Base-by-base conservation (phyloP, 2,888 invertebrate species). In the Polymixis lichenea region DNA sequence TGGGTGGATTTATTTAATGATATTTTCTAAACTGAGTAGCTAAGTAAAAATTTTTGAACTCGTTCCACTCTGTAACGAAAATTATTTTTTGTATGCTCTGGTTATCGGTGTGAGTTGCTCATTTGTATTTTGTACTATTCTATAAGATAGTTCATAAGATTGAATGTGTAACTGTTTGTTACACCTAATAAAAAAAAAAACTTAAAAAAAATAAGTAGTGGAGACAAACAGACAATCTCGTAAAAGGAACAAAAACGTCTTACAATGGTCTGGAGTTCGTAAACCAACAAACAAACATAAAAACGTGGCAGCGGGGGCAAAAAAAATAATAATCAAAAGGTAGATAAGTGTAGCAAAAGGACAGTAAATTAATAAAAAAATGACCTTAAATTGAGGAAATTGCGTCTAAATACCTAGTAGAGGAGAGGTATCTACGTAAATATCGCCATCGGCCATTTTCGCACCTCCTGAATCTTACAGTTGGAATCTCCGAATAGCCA, bases 11-110 rank as follows among this genome's bases (percentile, higher is more conserved):
- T 55, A 22, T 55, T 53, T 68, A n/a, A 78, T 49, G 53, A 86
- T 86, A 88, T 86, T 90, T 83, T 89, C 83, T 82, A 73, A 79
- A 76, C 55, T 74, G 78, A 77, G 66, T 67, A n/a, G n/a, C n/a
- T n/a, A n/a, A n/a, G n/a, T n/a, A n/a, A n/a, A n/a, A n/a, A n/a
- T n/a, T n/a, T n/a, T n/a, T n/a, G n/a, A n/a, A n/a, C n/a, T n/a
- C n/a, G n/a, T n/a, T n/a, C n/a, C n/a, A n/a, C n/a, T n/a, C n/a
- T n/a, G n/a, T n/a, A n/a, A n/a, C n/a, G n/a, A n/a, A n/a, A n/a
- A n/a, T n/a, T n/a, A n/a, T n/a, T n/a, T n/a, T n/a, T n/a, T n/a
- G n/a, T n/a, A n/a, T n/a, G n/a, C n/a, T n/a, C n/a, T n/a, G n/a
- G n/a, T n/a, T n/a, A n/a, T n/a, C n/a, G n/a, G n/a, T n/a, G n/a